Evolutionary conservation across 2,888 invertebrate species (phyloP).

Genomic region (Charanyca ferruginea): DNA sequence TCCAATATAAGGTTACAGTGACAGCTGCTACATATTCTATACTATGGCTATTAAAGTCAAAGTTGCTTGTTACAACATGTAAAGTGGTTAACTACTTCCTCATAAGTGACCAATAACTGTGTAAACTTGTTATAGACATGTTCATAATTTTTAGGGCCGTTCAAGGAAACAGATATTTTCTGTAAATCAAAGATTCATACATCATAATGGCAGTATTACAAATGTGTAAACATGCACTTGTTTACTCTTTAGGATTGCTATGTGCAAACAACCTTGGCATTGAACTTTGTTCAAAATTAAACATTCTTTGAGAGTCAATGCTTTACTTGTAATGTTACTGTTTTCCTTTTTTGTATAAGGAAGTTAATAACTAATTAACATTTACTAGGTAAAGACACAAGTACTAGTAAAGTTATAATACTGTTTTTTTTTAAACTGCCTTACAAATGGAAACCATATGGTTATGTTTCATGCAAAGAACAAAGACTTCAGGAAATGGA

Average conservation of each 20-base stretch:
- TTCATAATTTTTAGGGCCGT: background rate
- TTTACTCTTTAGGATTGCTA: constrained; percentile 26
- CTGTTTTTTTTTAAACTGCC: constrained; percentile 16
- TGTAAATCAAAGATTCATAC: background rate
- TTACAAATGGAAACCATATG: background rate
- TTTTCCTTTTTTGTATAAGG: constrained; percentile 35
- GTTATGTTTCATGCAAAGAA: constrained; percentile 1
- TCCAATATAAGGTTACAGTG: background rate
- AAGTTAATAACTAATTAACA: constrained; percentile 30
- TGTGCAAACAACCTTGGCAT: constrained; percentile 32
- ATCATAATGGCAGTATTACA: constrained; percentile 1
- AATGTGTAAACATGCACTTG: constrained; percentile 13
- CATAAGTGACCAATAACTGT: constrained; percentile 5
- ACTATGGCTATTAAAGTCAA: background rate
- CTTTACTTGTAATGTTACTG: constrained; percentile 14
- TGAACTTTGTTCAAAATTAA: constrained; percentile 36
- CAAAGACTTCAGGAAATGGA: constrained; percentile 20
- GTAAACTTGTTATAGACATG: background rate
- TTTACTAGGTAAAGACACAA: constrained; percentile 7
- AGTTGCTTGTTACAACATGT: background rate
- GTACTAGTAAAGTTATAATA: constrained; percentile 16
- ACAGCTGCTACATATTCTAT: background rate
- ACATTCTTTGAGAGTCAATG: constrained; percentile 30
- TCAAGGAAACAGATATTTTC: constrained; percentile 4
- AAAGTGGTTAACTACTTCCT: constrained; percentile 32